Evolutionary conservation across 2,888 invertebrate genomes (phyloP).

Genomic region (Myopa tessellatipennis): DNA sequence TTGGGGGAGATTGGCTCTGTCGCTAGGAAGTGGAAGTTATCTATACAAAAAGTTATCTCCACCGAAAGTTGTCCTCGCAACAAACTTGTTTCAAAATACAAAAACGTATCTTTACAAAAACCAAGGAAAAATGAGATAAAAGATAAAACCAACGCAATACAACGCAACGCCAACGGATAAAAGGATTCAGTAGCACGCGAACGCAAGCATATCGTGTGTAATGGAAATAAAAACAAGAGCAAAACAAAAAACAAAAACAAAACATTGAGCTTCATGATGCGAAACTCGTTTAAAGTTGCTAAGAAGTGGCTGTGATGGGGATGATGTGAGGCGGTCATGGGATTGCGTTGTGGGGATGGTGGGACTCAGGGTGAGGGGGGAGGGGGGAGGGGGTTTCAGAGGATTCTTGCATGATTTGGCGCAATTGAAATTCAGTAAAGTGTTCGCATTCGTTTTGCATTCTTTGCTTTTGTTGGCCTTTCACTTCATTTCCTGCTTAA

Average conservation of each 20-base stretch:
- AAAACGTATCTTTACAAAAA: background rate
- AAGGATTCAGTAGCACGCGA: too few relatives aligned
- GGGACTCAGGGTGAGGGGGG: background rate
- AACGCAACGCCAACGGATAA: background rate
- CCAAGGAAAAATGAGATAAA: background rate
- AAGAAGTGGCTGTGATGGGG: background rate
- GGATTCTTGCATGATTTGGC: background rate
- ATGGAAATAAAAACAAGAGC: too few relatives aligned
- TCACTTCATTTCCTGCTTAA: slow-evolving; percentile 1
- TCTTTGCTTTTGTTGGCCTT: background rate
- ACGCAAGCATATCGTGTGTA: too few relatives aligned
- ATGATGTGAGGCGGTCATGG: too few relatives aligned
- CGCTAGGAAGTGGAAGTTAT: too few relatives aligned
- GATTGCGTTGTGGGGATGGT: too few relatives aligned
- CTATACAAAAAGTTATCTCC: too few relatives aligned
- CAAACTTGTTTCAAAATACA: background rate
- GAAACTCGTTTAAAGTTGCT: background rate
- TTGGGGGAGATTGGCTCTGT: too few relatives aligned
- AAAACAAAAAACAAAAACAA: background rate
- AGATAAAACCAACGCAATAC: background rate
- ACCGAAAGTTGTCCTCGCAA: background rate
- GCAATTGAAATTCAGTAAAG: background rate
- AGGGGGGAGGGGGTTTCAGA: background rate
- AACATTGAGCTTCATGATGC: background rate
- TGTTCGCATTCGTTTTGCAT: background rate